These are phyloP conservation scores for Armadillidium nasatum DNA, from an alignment of 1,140 invertebrate genomes.

Conservation along the genomic window DNA sequence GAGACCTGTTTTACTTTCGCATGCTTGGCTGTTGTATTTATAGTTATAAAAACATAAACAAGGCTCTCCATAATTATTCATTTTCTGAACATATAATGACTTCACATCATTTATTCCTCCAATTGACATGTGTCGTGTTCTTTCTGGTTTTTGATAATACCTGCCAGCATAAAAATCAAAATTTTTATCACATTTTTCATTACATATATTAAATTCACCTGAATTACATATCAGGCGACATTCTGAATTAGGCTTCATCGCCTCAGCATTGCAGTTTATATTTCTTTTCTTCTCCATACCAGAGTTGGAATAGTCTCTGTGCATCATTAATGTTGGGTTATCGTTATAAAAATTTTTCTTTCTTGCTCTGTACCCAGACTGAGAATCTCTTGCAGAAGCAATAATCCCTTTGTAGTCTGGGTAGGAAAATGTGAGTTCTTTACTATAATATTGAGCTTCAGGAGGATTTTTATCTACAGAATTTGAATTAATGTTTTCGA, in stretches of 20 bases:
- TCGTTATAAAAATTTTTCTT: not conserved
- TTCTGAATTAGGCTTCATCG: not conserved
- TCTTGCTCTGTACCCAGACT: not conserved
- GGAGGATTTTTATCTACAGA: not conserved
- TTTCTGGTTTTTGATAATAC: not conserved
- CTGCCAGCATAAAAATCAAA: not conserved
- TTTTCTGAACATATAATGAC: not conserved
- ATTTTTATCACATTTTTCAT: slow-evolving; percentile 2
- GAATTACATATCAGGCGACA: not conserved
- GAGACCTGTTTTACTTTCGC: not conserved
- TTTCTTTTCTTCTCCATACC: not conserved
- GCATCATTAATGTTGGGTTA: not conserved
- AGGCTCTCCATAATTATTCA: not conserved
- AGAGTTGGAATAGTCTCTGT: not conserved
- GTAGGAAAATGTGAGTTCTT: not conserved
- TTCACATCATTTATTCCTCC: not conserved
- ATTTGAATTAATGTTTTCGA: not conserved
- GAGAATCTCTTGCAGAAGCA: not conserved
- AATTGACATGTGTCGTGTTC: not conserved
- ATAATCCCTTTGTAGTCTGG: not conserved
- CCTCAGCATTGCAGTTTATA: not conserved
- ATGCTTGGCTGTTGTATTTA: not conserved
- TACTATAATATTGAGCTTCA: not conserved
- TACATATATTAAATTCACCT: not conserved
- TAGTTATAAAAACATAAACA: slow-evolving; percentile 1